Conservation (phyloP, 2,888 invertebrate genomes). For the Tenthredo notha region DNA sequence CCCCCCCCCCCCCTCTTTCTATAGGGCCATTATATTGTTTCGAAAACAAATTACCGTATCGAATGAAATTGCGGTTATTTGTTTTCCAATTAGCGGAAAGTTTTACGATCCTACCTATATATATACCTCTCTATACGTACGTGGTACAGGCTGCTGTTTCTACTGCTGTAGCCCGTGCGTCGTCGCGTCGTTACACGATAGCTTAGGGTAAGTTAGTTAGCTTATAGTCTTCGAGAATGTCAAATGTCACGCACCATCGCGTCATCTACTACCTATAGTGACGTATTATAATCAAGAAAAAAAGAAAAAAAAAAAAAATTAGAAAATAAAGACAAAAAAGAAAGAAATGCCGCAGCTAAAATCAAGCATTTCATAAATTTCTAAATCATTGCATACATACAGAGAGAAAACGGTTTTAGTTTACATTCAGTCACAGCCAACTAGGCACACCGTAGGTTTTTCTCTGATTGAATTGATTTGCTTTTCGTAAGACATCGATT, state of each 20-base stretch:
- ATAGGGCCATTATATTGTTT: constrained; percentile 30
- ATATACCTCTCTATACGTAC: background rate
- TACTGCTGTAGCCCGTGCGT: background rate
- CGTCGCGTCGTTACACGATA: background rate
- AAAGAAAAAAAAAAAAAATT: no score
- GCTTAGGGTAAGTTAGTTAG: background rate
- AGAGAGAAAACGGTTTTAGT: no score
- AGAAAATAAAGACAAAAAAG: background rate
- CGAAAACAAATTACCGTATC: constrained; percentile 38
- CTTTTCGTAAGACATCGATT: no score
- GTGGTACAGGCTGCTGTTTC: background rate
- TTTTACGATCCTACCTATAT: constrained; percentile 22
- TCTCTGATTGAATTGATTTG: no score
- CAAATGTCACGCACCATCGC: constrained; percentile 35
- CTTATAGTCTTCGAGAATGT: constrained; percentile 13
- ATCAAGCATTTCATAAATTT: no score
- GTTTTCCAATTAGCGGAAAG: constrained; percentile 45
- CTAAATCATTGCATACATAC: background rate
- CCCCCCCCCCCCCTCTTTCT: background rate
- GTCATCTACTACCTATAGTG: background rate
- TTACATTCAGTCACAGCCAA: no score
- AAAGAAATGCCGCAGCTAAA: background rate
- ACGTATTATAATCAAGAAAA: background rate
- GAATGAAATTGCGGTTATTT: constrained; percentile 45
- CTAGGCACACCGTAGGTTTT: no score